phyloP scores from a whole-genome alignment of 2,888 invertebrate genomes.

The Synergus laeviventris region DNA sequence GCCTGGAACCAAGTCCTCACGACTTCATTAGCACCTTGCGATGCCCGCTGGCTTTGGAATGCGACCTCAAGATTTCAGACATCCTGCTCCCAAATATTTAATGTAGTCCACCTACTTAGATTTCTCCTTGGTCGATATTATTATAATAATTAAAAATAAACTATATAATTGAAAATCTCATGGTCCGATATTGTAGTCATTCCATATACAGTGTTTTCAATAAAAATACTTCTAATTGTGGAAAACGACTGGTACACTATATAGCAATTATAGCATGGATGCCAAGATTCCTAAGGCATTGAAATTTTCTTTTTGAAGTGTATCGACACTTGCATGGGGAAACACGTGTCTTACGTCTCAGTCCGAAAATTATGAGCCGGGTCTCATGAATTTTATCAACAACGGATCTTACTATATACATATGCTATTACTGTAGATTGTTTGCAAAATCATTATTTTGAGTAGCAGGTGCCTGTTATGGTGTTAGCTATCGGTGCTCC shows the following conservation, averaged over 20 bases:
- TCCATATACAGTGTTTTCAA: too few relatives aligned
- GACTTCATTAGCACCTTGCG: slow-evolving; percentile 68
- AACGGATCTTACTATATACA: slow-evolving; percentile 22
- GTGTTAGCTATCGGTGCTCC: slow-evolving; percentile 52
- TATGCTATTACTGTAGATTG: slow-evolving; percentile 40
- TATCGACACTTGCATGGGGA: neutral
- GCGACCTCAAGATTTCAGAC: slow-evolving; percentile 52
- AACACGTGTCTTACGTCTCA: neutral
- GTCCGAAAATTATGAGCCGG: slow-evolving; percentile 2
- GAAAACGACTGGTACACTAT: too few relatives aligned
- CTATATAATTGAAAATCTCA: too few relatives aligned
- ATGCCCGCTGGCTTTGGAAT: slow-evolving; percentile 63
- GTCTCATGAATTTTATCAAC: slow-evolving; percentile 38
- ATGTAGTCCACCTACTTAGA: slow-evolving; percentile 34
- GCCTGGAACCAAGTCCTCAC: slow-evolving; percentile 54
- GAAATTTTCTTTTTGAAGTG: neutral
- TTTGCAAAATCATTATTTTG: slow-evolving; percentile 62
- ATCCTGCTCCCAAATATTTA: slow-evolving; percentile 37
- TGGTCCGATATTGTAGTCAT: too few relatives aligned
- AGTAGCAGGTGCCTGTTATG: slow-evolving; percentile 45
- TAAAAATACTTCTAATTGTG: too few relatives aligned
- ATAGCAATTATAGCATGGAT: too few relatives aligned
- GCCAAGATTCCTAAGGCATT: too few relatives aligned
- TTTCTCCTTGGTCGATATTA: neutral
- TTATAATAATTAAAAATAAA: neutral